Base-by-base conservation (phyloP, 2,888 invertebrate genomes). In the Lypha dubia region DNA sequence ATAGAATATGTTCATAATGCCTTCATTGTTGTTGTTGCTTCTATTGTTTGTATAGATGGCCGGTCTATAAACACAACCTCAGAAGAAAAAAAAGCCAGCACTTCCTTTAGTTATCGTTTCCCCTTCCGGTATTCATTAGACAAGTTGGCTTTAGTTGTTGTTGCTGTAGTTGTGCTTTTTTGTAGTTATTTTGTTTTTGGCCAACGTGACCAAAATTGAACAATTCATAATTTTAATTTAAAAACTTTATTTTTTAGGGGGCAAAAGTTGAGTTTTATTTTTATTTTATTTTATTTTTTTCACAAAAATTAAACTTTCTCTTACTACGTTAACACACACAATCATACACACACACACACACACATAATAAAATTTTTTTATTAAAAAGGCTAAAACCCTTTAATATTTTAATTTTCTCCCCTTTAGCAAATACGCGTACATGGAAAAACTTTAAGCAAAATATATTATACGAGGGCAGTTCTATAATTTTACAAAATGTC, bases 171-270 rank as follows among this genome's bases (percentile, higher is more conserved):
- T 74, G 20, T 63, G 28, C 46, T 63, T 24, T 20, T 51, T 65
- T 41, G 28, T 62, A 28, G 28, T 28, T 60, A 38, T 53, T 46
- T 70, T 56, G 9, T 11, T 38, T 62, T 53, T 56, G 28, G 63
- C 38, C 85, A 79, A 83, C 82, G 85, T 82, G 84, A 83, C 80
- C 80, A 84, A 86, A 87, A 85, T 87, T 86, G 83, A 86, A 87
- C 86, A 87, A 87, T 87, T 87, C 86, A 87, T 87, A 87, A 87
- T 87, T 87, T 87, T 87, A 87, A 87, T 87, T 87, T 87, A 86
- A 87, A 87, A 87, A 87, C 80, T 87, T 87, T 87, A 79, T 51
- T 79, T 79, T 79, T 41, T 65, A 65, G 65, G 60, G 73, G 81
- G 77, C 77, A 81, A 84, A 84, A 70, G 81, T 83, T 41, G 35